A percentile compares a stretch with the other conserved stretches of the same genome.
These are phyloP conservation scores for Thera britannica DNA, from an alignment of 2,888 invertebrate species.

Conservation along the genomic window DNA sequence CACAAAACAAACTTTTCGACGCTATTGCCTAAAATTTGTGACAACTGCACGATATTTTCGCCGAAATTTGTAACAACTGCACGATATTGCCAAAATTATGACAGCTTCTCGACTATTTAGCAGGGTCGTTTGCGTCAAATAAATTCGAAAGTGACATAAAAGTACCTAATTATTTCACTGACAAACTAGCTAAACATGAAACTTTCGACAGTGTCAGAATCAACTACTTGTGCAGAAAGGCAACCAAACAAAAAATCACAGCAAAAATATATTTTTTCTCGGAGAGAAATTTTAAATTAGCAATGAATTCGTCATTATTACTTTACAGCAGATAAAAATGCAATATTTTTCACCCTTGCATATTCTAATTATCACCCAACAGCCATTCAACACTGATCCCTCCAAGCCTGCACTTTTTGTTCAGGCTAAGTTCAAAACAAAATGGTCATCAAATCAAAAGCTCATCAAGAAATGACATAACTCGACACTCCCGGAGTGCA, in stretches of 20 bases:
- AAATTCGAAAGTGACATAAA: constrained; percentile 11
- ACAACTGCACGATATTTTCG: constrained; percentile 34
- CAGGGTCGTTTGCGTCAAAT: constrained; percentile 6
- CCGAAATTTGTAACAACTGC: constrained; percentile 23
- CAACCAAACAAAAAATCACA: not conserved
- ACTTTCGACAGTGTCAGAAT: not conserved
- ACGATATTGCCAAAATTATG: constrained; percentile 31
- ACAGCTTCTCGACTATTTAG: constrained; percentile 15
- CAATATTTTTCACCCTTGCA: constrained; percentile 43
- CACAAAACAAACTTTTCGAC: constrained; percentile 54
- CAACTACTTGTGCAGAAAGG: not conserved
- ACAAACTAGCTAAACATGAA: not conserved
- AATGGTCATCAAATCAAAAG: constrained; percentile 46
- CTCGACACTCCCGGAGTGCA: constrained; percentile 50
- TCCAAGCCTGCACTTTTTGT: not conserved
- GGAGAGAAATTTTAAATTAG: not conserved
- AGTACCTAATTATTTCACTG: too few relatives aligned
- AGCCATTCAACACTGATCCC: constrained; percentile 16
- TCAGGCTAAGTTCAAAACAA: constrained; percentile 33
- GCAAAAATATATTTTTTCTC: not conserved
- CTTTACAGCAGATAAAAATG: constrained; percentile 26
- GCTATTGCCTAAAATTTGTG: constrained; percentile 48
- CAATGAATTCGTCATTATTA: constrained; percentile 9
- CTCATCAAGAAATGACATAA: constrained; percentile 53
- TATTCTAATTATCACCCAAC: constrained; percentile 43